Conservation (phyloP, 2,888 invertebrate species). For the Phyllotreta cruciferae region DNA sequence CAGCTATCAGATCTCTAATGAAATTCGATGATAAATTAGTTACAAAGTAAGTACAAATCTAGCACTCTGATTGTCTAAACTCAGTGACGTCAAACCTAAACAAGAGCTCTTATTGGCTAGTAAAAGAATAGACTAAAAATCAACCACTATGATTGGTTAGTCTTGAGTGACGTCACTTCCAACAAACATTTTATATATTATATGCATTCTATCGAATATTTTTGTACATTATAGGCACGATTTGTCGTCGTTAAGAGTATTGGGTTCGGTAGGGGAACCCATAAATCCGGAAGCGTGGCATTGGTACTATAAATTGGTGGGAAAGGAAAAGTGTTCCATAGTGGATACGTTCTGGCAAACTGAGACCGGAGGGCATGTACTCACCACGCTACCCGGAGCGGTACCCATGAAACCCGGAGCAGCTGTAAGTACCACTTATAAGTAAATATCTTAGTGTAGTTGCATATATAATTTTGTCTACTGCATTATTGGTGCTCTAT, state of each 20-base stretch:
- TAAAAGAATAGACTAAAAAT: conserved; percentile 25
- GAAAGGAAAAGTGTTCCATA: conserved; percentile 85
- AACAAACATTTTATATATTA: no score
- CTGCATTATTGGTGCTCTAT: neutral
- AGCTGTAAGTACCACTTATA: conserved; percentile 78
- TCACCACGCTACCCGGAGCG: conserved; percentile 94
- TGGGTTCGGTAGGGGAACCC: conserved; percentile 98
- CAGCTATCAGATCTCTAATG: conserved; percentile 95
- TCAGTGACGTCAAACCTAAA: neutral
- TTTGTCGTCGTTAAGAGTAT: conserved; percentile 72
- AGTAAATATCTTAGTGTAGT: no score
- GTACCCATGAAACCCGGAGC: conserved; percentile 98
- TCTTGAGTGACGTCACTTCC: no score
- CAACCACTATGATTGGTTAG: neutral
- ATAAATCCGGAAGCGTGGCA: conserved; percentile 98
- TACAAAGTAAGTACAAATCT: conserved; percentile 65
- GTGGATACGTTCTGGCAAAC: conserved; percentile 99
- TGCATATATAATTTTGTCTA: neutral
- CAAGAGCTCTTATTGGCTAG: no score
- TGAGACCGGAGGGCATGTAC: conserved; percentile 97
- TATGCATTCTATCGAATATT: no score
- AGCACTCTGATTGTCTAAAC: neutral
- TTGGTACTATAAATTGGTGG: conserved; percentile 90
- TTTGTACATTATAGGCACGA: conserved; percentile 65
- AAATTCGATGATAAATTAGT: conserved; percentile 90